phyloP scores from a whole-genome alignment of 2,888 invertebrate genomes.

The Lysandra coridon region DNA sequence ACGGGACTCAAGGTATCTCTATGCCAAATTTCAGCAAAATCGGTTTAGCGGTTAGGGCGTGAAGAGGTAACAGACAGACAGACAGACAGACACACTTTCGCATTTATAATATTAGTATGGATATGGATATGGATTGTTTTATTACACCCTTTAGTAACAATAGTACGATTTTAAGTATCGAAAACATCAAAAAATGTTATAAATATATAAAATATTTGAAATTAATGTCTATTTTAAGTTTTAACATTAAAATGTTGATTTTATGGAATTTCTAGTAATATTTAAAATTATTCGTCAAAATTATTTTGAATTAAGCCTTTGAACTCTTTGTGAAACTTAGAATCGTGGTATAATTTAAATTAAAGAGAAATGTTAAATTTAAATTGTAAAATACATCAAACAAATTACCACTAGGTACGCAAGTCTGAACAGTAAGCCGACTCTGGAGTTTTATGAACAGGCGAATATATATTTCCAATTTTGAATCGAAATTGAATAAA shows the following conservation, averaged over 20 bases:
- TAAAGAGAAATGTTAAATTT: constrained; percentile 5
- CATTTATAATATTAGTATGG: too few species aligned
- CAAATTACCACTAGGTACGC: not conserved
- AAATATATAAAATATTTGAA: not conserved
- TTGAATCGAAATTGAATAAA: not conserved
- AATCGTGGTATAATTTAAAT: not conserved
- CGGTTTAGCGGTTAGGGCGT: too few species aligned
- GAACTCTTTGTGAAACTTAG: not conserved
- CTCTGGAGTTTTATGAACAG: not conserved
- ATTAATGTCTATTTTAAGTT: not conserved
- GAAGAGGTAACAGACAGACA: too few species aligned
- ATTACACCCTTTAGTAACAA: not conserved
- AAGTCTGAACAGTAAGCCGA: not conserved
- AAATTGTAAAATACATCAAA: constrained; percentile 3
- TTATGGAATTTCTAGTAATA: not conserved
- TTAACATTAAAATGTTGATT: not conserved
- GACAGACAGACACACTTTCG: too few species aligned
- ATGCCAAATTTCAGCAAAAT: too few species aligned
- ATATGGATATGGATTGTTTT: too few species aligned
- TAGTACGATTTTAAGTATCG: not conserved
- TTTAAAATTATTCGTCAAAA: not conserved
- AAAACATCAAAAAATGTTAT: not conserved
- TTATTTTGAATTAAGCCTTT: not conserved
- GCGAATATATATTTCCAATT: not conserved
- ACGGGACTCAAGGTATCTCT: too few species aligned